These are phyloP conservation scores for Hermaeophaga mercurialis DNA, from an alignment of 2,888 invertebrate genomes.

Conservation along the genomic window DNA sequence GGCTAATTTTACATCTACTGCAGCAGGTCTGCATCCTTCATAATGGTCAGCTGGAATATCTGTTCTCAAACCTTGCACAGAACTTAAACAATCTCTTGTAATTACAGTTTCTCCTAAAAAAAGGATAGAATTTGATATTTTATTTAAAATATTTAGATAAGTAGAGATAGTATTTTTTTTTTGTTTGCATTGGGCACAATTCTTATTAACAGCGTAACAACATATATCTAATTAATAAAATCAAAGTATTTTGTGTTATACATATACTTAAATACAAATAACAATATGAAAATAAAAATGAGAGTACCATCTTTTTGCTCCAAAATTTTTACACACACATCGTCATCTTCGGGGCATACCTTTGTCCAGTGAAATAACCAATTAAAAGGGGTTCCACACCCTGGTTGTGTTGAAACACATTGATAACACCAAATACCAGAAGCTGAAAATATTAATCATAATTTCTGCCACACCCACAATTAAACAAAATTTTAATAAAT, in stretches of 20 bases:
- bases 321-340: conserved; percentile 87
- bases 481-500: conserved; percentile 6
- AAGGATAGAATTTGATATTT: neutral
- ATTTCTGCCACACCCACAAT: conserved; percentile 29
- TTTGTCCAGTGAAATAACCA: conserved; percentile 80
- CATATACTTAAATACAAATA: no score
- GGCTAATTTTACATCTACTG: conserved; percentile 76
- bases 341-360: conserved; percentile 80
- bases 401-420: conserved; percentile 87
- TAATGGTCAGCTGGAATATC: conserved; percentile 92
- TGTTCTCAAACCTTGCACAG: conserved; percentile 74
- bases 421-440: conserved; percentile 82
- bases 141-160: neutral
- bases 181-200: no score
- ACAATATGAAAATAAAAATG: no score
- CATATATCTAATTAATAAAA: no score
- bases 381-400: conserved; percentile 83
- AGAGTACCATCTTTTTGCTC: conserved; percentile 84
- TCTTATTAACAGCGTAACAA: no score
- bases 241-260: no score
- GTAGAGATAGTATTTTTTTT: no score
- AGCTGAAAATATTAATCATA: conserved; percentile 30
- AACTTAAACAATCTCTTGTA: conserved; percentile 84
- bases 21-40: conserved; percentile 85
- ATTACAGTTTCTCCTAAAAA: conserved; percentile 76